phyloP scores from a whole-genome alignment of 2,888 invertebrate genomes.

The Acutogordius australiensis region DNA sequence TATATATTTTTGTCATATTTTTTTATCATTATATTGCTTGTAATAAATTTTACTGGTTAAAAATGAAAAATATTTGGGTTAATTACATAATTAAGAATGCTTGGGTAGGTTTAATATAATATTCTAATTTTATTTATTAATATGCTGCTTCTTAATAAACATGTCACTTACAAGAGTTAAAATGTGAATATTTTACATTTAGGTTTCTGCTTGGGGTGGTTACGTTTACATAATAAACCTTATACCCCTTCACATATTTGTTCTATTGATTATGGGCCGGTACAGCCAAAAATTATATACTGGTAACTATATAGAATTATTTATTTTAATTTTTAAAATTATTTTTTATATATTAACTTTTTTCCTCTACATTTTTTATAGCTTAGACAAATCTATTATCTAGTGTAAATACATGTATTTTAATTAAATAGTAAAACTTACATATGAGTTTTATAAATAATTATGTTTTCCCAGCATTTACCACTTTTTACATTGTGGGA shows the following conservation, averaged over 20 bases:
- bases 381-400: neutral
- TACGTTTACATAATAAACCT: slow-evolving; percentile 97
- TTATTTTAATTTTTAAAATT: neutral
- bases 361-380: too few relatives aligned
- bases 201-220: slow-evolving; percentile 97
- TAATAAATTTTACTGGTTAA: too few relatives aligned
- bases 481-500: slow-evolving; percentile 81
- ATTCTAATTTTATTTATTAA: too few relatives aligned
- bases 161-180: neutral
- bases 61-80: too few relatives aligned
- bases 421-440: too few relatives aligned
- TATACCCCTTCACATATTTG: slow-evolving; percentile 86
- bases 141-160: too few relatives aligned
- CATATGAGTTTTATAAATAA: neutral
- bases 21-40: too few relatives aligned
- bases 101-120: too few relatives aligned
- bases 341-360: slow-evolving; percentile 6
- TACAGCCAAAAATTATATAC: slow-evolving; percentile 62
- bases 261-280: slow-evolving; percentile 57
- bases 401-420: neutral
- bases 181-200: slow-evolving; percentile 18
- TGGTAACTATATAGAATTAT: slow-evolving; percentile 20
- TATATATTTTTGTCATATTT: too few relatives aligned
- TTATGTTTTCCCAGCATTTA: slow-evolving; percentile 42
- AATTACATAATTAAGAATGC: too few relatives aligned